Conservation (phyloP, 2,113 vertebrate species). For the Indri indri region DNA sequence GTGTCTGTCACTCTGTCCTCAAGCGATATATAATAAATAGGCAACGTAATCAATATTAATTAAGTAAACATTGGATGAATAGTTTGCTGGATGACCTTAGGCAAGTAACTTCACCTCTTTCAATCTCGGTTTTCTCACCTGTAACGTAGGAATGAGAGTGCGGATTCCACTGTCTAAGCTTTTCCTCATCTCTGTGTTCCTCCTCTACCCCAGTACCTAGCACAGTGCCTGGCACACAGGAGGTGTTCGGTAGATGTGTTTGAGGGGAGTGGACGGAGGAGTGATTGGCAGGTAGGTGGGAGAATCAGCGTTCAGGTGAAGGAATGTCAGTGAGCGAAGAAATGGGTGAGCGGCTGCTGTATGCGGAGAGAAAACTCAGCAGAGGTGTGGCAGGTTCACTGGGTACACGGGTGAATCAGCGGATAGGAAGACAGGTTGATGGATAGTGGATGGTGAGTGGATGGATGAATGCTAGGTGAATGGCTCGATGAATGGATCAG, state of each 20-base stretch:
- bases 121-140: not conserved
- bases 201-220: not conserved
- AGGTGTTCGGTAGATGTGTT: not conserved
- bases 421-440: not conserved
- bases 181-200: not conserved
- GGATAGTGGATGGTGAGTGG: not conserved
- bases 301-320: not conserved
- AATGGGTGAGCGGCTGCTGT: no score
- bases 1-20: not conserved
- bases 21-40: not conserved
- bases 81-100: not conserved
- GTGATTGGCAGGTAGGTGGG: not conserved
- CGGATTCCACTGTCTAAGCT: not conserved
- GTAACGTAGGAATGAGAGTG: not conserved
- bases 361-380: not conserved
- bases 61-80: not conserved
- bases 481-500: not conserved
- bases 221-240: not conserved
- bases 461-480: not conserved
- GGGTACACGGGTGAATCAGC: not conserved
- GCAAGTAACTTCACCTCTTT: not conserved
- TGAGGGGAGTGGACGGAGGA: not conserved
- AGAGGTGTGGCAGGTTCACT: not conserved
- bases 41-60: not conserved
- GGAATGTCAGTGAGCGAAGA: not conserved